These are phyloP conservation scores for Channallabes apus DNA, from an alignment of 2,797 vertebrate species.

Conservation along the genomic window DNA sequence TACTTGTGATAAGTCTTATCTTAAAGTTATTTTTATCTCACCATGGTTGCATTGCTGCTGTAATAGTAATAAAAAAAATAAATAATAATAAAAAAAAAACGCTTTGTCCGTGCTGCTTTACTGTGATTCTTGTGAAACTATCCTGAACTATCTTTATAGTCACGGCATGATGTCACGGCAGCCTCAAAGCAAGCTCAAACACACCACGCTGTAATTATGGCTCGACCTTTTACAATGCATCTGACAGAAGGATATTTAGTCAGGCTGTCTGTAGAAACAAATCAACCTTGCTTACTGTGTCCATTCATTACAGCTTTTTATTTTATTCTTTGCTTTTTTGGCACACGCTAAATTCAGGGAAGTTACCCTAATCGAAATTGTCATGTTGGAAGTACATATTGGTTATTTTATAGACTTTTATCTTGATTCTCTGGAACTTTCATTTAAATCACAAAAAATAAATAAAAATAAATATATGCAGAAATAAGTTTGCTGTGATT, in stretches of 20 bases:
- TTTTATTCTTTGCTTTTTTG: not conserved
- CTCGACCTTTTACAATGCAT: constrained; percentile 48
- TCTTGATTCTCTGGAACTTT: not conserved
- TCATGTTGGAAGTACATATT: not conserved
- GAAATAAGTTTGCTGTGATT: not conserved
- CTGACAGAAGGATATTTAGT: constrained; percentile 45
- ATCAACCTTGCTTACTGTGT: not conserved
- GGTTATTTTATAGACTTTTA: not conserved
- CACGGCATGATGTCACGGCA: constrained; percentile 43
- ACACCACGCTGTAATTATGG: constrained; percentile 50
- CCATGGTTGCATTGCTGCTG: not conserved
- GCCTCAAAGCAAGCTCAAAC: constrained; percentile 55
- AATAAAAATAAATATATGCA: not conserved
- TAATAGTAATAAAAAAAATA: too few species aligned
- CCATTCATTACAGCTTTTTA: not conserved
- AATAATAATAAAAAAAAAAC: not conserved
- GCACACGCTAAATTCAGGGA: not conserved
- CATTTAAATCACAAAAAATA: not conserved
- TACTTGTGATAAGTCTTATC: not conserved
- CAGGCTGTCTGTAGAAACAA: constrained; percentile 40
- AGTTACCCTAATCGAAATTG: not conserved
- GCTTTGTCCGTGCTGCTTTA: not conserved
- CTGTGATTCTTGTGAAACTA: not conserved
- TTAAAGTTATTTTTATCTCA: not conserved
- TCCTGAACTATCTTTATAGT: constrained; percentile 37